Evolutionary conservation across 2,113 vertebrate genomes (phyloP), one percentile per base, ranked within the genome.

Genomic region (Catagonus wagneri): DNA sequence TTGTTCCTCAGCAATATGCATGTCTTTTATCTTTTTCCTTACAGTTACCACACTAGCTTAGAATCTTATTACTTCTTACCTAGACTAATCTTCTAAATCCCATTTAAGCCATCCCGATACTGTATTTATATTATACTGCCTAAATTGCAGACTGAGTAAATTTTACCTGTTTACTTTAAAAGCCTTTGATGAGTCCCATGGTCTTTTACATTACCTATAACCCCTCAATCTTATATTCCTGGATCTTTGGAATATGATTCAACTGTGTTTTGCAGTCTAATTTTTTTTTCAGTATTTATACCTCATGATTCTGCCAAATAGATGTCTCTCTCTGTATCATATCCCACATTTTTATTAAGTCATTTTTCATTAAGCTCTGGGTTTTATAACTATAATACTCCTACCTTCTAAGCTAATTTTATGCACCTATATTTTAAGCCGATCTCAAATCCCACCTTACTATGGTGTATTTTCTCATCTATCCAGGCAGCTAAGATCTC

Each of bases 141-240:
- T 81, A 68, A 94, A 89, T 63, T 71, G 6, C 29, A 92, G 13
- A 54, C 1, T 63, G 10, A 63, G 6, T 89, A 63, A 56, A 71
- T 50, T 44, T 74, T 22, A 44, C 25, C 80, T 56, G 54, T 94
- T 92, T 68, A 81, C 19, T 86, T 86, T 85, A 80, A 56, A 92
- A 89, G 29, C 75, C 29, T 94, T 89, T 1, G n/a, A 83, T 44
- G 29, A 71, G 1, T 39, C 32, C 32, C 56, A 15, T 52, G 11
- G 10, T 63, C 27, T 34, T 84, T 39, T 44, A n/a, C 2, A 69
- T 39, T n/a, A 75, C 22, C 17, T 75, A 13, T 63, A 81, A 79
- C 4, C 36, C 16, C 17, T 75, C 54, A 63, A 25, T 56, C 5
- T 63, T 56, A 56, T 3, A 56, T 36, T 29, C 12, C 34, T 86